Percentiles rank a stretch among this genome's conserved stretches.
Conservation (phyloP, 2,797 vertebrate species). For the Sebastolobus alascanus region DNA sequence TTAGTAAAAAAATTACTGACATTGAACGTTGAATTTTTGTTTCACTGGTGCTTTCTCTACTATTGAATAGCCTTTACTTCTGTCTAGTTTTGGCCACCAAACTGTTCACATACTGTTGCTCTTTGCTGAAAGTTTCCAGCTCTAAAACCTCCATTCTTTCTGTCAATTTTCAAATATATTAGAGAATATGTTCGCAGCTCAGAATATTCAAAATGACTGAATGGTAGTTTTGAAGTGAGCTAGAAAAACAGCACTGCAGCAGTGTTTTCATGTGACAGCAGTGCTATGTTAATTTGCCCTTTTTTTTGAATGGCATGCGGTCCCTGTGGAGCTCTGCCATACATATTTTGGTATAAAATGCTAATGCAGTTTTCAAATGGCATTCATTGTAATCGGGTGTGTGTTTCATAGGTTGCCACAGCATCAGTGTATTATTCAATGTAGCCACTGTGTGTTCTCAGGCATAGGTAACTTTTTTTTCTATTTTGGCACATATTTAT, state of each 20-base stretch:
- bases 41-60: neutral
- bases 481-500: slow-evolving; percentile 8
- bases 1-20: no score
- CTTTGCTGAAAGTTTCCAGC: neutral
- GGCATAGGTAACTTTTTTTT: slow-evolving; percentile 13
- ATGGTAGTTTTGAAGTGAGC: neutral
- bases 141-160: neutral
- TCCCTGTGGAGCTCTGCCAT: slow-evolving; percentile 48
- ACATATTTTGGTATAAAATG: slow-evolving; percentile 48
- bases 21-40: neutral
- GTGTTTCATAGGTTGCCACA: slow-evolving; percentile 14
- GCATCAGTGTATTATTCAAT: neutral
- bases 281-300: slow-evolving; percentile 59
- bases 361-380: slow-evolving; percentile 41
- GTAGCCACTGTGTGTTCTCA: neutral
- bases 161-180: neutral
- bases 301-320: slow-evolving; percentile 54
- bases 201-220: slow-evolving; percentile 10
- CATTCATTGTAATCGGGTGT: slow-evolving; percentile 11
- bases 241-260: slow-evolving; percentile 12
- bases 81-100: neutral
- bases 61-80: neutral
- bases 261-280: slow-evolving; percentile 36
- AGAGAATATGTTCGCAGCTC: neutral
- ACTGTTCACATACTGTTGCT: neutral